Percentiles rank a stretch among this genome's conserved stretches.
Evolutionary conservation across 2,113 vertebrate genomes (phyloP).

Genomic region (Puffinus mauretanicus): DNA sequence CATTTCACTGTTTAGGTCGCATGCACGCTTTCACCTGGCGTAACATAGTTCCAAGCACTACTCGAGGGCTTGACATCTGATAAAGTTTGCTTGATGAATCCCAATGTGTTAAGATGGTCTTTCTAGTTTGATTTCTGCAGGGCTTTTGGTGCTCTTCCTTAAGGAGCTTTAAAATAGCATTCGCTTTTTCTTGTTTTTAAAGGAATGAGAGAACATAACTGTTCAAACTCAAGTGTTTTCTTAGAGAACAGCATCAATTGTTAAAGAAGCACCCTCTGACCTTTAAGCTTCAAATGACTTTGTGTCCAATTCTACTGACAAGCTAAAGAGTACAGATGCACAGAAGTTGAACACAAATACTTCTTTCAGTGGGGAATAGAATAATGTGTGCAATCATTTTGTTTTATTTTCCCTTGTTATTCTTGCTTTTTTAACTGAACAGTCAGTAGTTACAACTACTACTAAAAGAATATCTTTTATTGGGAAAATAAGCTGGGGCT

Average conservation of each 20-base stretch:
- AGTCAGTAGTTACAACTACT: background rate
- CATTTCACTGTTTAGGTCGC: background rate
- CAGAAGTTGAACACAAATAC: background rate
- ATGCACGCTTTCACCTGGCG: background rate
- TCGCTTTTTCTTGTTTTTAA: background rate
- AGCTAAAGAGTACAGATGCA: background rate
- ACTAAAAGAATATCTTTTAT: background rate
- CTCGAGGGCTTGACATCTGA: background rate
- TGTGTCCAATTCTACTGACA: background rate
- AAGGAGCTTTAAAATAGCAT: conserved; percentile 15
- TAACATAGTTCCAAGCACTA: background rate
- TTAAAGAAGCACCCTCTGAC: conserved; percentile 43
- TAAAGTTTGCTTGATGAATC: background rate
- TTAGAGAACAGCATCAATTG: conserved; percentile 27
- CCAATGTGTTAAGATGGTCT: background rate
- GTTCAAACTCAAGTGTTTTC: background rate
- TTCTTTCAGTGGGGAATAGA: background rate
- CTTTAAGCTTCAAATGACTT: conserved; percentile 32
- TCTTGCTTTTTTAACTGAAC: background rate
- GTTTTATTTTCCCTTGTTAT: background rate
- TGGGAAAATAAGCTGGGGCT: background rate
- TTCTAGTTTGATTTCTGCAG: conserved; percentile 19
- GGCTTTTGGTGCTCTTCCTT: background rate
- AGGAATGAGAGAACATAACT: background rate
- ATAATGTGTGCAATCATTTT: background rate